Evolutionary conservation across 2,797 vertebrate genomes (phyloP).

Genomic region (Sebastiscus albofasciatus): DNA sequence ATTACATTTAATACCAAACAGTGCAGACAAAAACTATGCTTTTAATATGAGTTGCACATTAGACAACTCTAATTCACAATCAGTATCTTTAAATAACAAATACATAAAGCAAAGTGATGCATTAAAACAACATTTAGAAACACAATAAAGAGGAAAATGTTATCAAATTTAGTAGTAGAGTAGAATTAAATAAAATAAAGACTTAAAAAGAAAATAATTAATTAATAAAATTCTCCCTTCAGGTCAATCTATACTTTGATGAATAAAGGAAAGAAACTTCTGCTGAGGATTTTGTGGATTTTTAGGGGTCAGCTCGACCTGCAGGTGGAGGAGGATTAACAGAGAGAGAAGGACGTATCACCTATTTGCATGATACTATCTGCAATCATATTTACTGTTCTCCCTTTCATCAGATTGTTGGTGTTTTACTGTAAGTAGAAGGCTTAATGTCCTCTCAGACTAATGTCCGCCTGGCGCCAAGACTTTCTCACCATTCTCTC

Average conservation of each 20-base stretch:
- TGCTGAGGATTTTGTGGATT: neutral
- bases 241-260: neutral
- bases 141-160: too few relatives aligned
- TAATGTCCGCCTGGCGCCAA: slow-evolving; percentile 55
- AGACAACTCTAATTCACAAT: too few relatives aligned
- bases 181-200: neutral
- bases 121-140: too few relatives aligned
- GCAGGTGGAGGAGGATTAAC: neutral
- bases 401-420: slow-evolving; percentile 18
- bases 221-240: neutral
- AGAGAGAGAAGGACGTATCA: neutral
- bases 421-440: slow-evolving; percentile 41
- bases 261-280: neutral
- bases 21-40: too few relatives aligned
- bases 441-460: slow-evolving; percentile 61
- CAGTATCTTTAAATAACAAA: too few relatives aligned
- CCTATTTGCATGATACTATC: slow-evolving; percentile 32
- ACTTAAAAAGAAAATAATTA: too few relatives aligned
- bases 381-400: slow-evolving; percentile 61
- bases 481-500: slow-evolving; percentile 58
- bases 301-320: neutral
- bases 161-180: too few relatives aligned
- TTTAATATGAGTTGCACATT: too few relatives aligned
- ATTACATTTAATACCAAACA: too few relatives aligned
- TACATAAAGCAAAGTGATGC: too few relatives aligned